phyloP scores from a whole-genome alignment of 2,888 invertebrate species.

The Drosophila glabriapex region DNA sequence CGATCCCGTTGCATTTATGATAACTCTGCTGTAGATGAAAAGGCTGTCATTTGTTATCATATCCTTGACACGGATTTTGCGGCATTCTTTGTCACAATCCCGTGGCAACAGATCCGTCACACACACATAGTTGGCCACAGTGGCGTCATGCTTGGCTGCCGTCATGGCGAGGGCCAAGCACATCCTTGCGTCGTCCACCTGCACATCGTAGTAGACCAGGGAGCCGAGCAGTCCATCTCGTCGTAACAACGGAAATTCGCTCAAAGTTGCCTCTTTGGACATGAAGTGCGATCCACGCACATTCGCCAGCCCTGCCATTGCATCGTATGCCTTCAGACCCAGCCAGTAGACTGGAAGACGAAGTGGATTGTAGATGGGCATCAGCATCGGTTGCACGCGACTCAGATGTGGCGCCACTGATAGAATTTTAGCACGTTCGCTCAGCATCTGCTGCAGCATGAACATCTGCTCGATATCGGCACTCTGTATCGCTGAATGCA shows the following conservation, averaged over 20 bases:
- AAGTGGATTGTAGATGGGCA: slow-evolving; percentile 99
- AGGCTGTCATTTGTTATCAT: slow-evolving; percentile 92
- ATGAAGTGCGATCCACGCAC: slow-evolving; percentile 97
- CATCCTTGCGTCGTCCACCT: slow-evolving; percentile 99
- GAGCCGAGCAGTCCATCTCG: slow-evolving; percentile 97
- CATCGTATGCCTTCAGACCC: slow-evolving; percentile 98
- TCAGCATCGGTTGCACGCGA: slow-evolving; percentile 97
- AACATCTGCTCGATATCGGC: slow-evolving; percentile 96
- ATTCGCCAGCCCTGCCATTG: slow-evolving; percentile 97
- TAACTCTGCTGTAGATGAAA: slow-evolving; percentile 93
- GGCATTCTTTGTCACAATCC: slow-evolving; percentile 83
- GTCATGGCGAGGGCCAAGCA: slow-evolving; percentile 97
- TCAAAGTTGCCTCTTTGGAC: slow-evolving; percentile 95
- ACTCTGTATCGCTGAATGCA: slow-evolving; percentile 97
- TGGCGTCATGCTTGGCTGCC: slow-evolving; percentile 97
- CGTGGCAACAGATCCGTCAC: slow-evolving; percentile 90
- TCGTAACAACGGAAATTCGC: slow-evolving; percentile 98
- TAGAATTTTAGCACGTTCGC: slow-evolving; percentile 97
- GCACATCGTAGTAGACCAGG: slow-evolving; percentile 99
- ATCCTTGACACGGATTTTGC: slow-evolving; percentile 89
- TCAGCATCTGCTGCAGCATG: slow-evolving; percentile 99
- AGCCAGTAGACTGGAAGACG: slow-evolving; percentile 99
- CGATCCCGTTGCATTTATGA: slow-evolving; percentile 99
- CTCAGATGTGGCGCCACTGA: slow-evolving; percentile 98
- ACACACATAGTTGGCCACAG: slow-evolving; percentile 96